A percentile compares a stretch with the other conserved stretches of the same genome.
Evolutionary conservation across 2,797 vertebrate species (phyloP).

Genomic region (Pantherophis vulpinus): DNA sequence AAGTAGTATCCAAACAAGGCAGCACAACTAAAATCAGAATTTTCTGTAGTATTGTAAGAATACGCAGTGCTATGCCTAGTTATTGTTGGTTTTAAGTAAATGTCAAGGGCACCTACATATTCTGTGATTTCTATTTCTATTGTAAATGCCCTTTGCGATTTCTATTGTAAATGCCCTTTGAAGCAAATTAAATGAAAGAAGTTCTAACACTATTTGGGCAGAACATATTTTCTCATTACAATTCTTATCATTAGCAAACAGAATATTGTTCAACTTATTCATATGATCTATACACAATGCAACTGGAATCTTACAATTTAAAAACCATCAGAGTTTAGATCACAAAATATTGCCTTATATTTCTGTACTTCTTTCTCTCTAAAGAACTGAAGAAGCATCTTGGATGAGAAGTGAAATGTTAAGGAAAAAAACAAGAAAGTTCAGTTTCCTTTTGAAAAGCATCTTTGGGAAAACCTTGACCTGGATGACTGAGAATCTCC

Average conservation of each 20-base stretch:
- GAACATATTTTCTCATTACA: not conserved
- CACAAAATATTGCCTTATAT: not conserved
- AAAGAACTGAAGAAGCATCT: not conserved
- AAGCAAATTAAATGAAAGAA: slow-evolving; percentile 24
- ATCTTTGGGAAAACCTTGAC: not conserved
- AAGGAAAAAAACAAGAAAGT: not conserved
- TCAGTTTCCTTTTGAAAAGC: not conserved
- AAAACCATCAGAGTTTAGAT: not conserved
- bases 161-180: not conserved
- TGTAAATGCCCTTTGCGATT: not conserved
- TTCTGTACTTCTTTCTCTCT: not conserved
- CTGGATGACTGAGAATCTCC: not conserved
- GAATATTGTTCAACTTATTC: not conserved
- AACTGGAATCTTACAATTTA: slow-evolving; percentile 27
- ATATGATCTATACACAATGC: slow-evolving; percentile 17
- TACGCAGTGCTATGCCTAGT: not conserved
- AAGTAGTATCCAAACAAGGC: not conserved
- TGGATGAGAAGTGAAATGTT: not conserved
- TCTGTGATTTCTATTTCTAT: not conserved
- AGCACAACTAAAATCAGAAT: not conserved
- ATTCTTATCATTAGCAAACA: not conserved
- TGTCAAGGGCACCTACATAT: not conserved
- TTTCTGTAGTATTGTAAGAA: not conserved
- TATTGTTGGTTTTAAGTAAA: not conserved
- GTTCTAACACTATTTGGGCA: not conserved